Evolutionary conservation across 2,888 invertebrate genomes (phyloP).

Genomic region (Aphrophora alni): DNA sequence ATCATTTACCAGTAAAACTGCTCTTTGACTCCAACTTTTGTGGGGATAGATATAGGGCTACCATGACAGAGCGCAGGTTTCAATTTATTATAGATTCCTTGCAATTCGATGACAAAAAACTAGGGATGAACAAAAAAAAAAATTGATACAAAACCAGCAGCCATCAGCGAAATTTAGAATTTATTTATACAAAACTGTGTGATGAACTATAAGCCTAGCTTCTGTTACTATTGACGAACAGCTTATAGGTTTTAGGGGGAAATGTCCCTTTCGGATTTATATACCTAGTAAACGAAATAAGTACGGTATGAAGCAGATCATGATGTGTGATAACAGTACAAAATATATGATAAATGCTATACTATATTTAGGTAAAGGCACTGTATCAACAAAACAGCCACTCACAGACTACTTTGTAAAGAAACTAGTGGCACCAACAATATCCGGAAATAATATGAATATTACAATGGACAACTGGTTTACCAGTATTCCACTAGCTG

Average conservation of each 20-base stretch:
- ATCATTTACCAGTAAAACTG: background rate
- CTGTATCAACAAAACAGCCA: background rate
- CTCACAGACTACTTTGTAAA: conserved; percentile 31
- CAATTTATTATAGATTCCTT: background rate
- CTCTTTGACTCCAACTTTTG: background rate
- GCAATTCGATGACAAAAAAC: background rate
- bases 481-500: conserved; percentile 21
- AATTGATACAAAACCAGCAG: background rate
- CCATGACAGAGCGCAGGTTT: background rate
- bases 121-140: background rate
- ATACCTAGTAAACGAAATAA: conserved; percentile 35
- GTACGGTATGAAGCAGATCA: conserved; percentile 35
- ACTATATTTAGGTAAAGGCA: conserved; percentile 35
- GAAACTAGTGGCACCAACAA: conserved; percentile 22
- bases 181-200: background rate
- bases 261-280: background rate
- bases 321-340: conserved; percentile 29
- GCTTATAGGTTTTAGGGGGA: background rate
- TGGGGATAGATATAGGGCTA: background rate
- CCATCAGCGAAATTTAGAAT: too few species aligned
- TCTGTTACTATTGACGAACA: background rate
- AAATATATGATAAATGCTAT: conserved; percentile 35
- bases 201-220: background rate
- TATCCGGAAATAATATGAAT: conserved; percentile 19
- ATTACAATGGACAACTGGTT: conserved; percentile 33